These are phyloP conservation scores for Meleagris gallopavo DNA, from an alignment of 2,113 vertebrate species.

Conservation along the genomic window DNA sequence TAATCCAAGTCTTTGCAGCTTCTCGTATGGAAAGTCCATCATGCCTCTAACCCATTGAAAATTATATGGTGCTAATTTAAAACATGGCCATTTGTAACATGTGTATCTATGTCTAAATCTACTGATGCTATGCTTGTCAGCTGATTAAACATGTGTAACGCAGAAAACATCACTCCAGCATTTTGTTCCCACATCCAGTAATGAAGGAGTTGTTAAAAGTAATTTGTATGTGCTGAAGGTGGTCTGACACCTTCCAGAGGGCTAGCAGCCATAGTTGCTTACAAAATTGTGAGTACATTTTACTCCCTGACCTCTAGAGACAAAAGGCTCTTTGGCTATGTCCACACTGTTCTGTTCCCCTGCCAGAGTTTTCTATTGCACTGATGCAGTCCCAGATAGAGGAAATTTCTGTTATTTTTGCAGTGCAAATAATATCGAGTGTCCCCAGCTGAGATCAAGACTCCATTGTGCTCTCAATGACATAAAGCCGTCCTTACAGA, in stretches of 20 bases:
- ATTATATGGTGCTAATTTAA: constrained; percentile 58
- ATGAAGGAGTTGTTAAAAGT: fast-evolving
- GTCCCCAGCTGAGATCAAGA: constrained; percentile 53
- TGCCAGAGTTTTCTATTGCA: fast-evolving
- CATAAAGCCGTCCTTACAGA: background rate
- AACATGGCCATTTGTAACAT: constrained; percentile 26
- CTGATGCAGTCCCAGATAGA: background rate
- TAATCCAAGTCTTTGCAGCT: constrained; percentile 67
- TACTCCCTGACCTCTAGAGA: background rate
- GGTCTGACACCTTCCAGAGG: background rate
- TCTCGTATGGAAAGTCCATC: constrained; percentile 67
- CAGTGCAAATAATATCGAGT: background rate
- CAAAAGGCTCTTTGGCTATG: background rate
- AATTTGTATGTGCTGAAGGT: background rate
- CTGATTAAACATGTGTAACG: constrained; percentile 25
- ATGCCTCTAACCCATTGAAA: constrained; percentile 26
- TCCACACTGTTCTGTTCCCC: background rate
- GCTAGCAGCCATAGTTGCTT: fast-evolving
- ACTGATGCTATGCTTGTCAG: background rate
- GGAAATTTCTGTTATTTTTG: background rate
- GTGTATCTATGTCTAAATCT: background rate
- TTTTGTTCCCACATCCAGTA: background rate
- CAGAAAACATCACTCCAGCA: background rate
- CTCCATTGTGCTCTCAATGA: background rate
- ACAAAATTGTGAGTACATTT: background rate